Conservation (phyloP, 2,797 vertebrate species). For the Poecilia wingei region DNA sequence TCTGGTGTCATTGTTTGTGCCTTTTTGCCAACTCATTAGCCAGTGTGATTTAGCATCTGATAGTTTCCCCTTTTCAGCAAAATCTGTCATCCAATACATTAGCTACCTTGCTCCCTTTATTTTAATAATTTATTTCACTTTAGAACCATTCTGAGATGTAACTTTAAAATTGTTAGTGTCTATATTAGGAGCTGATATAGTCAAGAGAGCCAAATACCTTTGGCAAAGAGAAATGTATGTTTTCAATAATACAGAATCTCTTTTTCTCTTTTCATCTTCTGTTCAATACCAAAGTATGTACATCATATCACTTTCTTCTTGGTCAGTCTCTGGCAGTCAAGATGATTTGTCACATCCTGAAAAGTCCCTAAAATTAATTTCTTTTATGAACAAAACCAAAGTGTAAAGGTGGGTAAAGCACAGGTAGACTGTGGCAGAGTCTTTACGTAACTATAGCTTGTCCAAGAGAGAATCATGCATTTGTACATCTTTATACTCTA, state of each 20-base stretch:
- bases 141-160: background rate
- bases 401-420: constrained; percentile 23
- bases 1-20: background rate
- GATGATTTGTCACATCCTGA: too few relatives aligned
- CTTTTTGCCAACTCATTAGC: background rate
- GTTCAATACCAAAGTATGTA: constrained; percentile 38
- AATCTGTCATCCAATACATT: background rate
- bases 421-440: background rate
- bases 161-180: background rate
- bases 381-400: constrained; percentile 49
- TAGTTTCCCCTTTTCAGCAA: constrained; percentile 6
- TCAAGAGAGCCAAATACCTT: background rate
- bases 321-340: constrained; percentile 57
- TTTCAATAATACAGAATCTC: constrained; percentile 1
- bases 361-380: too few relatives aligned
- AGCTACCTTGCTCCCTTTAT: background rate
- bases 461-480: background rate
- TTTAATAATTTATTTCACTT: background rate
- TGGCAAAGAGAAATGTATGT: background rate
- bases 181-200: background rate
- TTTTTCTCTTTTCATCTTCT: constrained; percentile 25
- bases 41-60: background rate
- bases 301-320: constrained; percentile 65
- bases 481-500: background rate
- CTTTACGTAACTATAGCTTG: background rate